Evolutionary conservation across 1,140 invertebrate species (phyloP), one percentile per base, ranked within the genome.

Genomic region (Zaprionus kolodkinae): DNA sequence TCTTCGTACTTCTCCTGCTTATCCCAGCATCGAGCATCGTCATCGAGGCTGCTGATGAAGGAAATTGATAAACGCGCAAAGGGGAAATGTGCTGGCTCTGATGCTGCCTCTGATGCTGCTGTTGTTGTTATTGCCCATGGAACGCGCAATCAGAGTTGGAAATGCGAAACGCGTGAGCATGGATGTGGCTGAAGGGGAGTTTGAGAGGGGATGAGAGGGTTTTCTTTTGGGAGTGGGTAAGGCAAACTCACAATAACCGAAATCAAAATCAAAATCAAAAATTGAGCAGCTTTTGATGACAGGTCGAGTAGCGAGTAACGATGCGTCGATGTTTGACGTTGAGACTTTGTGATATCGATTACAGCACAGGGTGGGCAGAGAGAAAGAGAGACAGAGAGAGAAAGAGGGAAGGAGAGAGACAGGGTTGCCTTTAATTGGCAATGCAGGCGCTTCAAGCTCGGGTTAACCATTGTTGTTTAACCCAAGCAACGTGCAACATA

Each of bases 241-340:
- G 56, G 21, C 33, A 50, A 67, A 76, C 60, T 66, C 55, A 72
- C 79, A 73, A 79, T 76, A 81, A 79, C 69, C 79, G 78, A 83
- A 88, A 87, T 84, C 79, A 88, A 83, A 88, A 87, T 80, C 84
- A 69, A 79, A 86, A 89, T 88, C 85, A 88, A 84, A 88, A 88
- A 85, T 89, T 89, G 85, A 89, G 86, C 85, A 89, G 86, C 85
- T 89, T 89, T 89, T 85, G 85, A 89, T 89, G 85, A 89, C 85
- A 89, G 85, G 81, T 89, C 81, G 79, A 88, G 81, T 84, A 69
- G 76, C 82, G 35, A 13, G 15, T n/a, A 40, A 52, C 3, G 62
- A 10, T 15, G 35, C 17, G 21, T 27, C 6, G 13, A 13, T n/a
- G 45, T 25, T 55, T 11, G 11, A 27, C 52, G 25, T 21, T 21